Base-by-base conservation (phyloP, 2,888 invertebrate species). In the Hofmannophila pseudospretella region DNA sequence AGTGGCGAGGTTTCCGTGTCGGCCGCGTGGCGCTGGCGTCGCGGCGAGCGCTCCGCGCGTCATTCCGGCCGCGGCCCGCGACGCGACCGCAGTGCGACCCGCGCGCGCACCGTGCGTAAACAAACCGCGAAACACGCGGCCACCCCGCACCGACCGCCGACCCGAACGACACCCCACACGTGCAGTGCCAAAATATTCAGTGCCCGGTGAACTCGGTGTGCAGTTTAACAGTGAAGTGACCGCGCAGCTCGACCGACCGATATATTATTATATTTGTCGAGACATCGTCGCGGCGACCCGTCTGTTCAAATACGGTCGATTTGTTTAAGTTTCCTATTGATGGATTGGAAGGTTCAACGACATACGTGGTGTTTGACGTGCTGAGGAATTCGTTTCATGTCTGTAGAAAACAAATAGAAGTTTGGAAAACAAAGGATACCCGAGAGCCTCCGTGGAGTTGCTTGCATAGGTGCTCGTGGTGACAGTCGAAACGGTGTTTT, bases 21-120 rank as follows among this genome's bases (percentile, higher is more conserved):
- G 52, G 48, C 60, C 67, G 63, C 61, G 51, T 47, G 56, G 73
- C 71, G 74, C 68, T 63, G 53, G 60, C 50, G 71, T 64, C 71
- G 67, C 53, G 30, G 41, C 50, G 51, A 52, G 57, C 55, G 57
- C 59, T 48, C 64, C 56, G 64, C 79, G 76, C 82, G 81, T 73
- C 84, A 85, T 63, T 81, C 80, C 78, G 78, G 76, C 81, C 82
- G 81, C 78, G 82, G 76, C 81, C 73, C 73, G 81, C 81, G 71
- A 66, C 68, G 63, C 49, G 54, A 54, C 55, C 69, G 73, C 74
- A 70, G 62, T 61, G 70, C 66, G 65, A 52, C 53, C 56, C 70
- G 62, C 60, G 57, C 54, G 53, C 51, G 44, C 57, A 43, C 62
- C 51, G 46, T 48, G 59, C 58, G 65, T 61, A 62, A 62, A 64